Evolutionary conservation across 2,888 invertebrate genomes (phyloP).

Genomic region (Hedya salicella): DNA sequence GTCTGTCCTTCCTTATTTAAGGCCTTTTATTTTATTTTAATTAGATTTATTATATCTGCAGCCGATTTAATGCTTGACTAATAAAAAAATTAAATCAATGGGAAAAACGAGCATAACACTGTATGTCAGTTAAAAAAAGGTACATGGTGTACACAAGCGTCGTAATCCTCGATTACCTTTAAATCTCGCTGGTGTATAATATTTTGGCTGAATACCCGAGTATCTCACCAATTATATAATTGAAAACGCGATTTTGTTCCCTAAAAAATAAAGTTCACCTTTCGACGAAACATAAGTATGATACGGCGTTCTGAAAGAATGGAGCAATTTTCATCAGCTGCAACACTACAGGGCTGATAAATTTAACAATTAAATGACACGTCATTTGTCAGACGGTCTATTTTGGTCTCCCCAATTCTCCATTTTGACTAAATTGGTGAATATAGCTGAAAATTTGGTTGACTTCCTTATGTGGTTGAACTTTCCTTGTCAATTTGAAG

Average conservation of each 20-base stretch:
- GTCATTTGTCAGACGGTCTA: slow-evolving; percentile 20
- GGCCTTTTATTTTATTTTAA: no score
- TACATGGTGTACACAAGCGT: slow-evolving; percentile 1
- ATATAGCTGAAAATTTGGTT: background rate
- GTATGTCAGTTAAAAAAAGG: slow-evolving; percentile 1
- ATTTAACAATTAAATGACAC: slow-evolving; percentile 31
- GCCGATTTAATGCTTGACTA: background rate
- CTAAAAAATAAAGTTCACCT: background rate
- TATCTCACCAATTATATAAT: background rate
- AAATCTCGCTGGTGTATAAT: slow-evolving; percentile 10
- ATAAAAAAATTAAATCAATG: background rate
- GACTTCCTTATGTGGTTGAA: no score
- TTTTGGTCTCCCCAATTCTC: slow-evolving; percentile 1
- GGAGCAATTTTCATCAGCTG: slow-evolving; percentile 8
- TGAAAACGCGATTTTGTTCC: background rate
- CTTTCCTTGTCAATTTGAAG: no score
- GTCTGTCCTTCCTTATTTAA: no score
- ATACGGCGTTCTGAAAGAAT: background rate
- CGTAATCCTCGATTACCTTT: slow-evolving; percentile 18
- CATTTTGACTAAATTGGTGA: background rate
- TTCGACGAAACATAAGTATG: background rate
- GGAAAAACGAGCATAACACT: background rate
- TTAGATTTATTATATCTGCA: no score
- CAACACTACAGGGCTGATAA: slow-evolving; percentile 24
- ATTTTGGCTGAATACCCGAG: background rate